These are phyloP conservation scores for Sinocyclocheilus anshuiensis DNA, from an alignment of 2,113 vertebrate genomes.

Conservation along the genomic window DNA sequence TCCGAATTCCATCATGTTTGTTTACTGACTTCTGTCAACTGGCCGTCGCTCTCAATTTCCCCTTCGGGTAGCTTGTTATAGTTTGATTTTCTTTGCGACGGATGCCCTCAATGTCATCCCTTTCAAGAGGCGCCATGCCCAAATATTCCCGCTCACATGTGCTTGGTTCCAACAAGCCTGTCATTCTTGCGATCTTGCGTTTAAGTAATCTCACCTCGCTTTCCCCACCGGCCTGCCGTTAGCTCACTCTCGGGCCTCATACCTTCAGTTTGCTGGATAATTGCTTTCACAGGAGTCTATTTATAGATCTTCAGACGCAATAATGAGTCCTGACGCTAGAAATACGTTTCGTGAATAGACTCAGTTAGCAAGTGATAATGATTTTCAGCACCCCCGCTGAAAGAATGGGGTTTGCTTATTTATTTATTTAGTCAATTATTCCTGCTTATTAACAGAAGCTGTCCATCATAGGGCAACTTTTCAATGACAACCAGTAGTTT, in stretches of 20 bases:
- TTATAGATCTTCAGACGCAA: constrained; percentile 10
- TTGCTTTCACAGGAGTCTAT: constrained; percentile 42
- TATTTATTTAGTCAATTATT: constrained; percentile 22
- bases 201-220: not conserved
- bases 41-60: constrained; percentile 4
- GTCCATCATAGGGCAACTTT: not conserved
- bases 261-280: constrained; percentile 38
- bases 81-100: not conserved
- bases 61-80: not conserved
- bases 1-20: constrained; percentile 11
- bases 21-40: constrained; percentile 24
- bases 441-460: not conserved
- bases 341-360: constrained; percentile 12
- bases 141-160: not conserved
- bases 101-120: not conserved
- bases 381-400: constrained; percentile 34
- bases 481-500: not conserved
- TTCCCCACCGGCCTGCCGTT: not conserved
- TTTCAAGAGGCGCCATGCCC: not conserved
- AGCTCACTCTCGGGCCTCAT: constrained; percentile 23
- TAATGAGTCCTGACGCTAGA: not conserved
- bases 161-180: not conserved
- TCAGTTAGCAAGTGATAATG: constrained; percentile 26
- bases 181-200: not conserved
- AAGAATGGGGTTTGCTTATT: not conserved